These are phyloP conservation scores for Sebastiscus albofasciatus DNA, from an alignment of 2,797 vertebrate species.

Conservation along the genomic window DNA sequence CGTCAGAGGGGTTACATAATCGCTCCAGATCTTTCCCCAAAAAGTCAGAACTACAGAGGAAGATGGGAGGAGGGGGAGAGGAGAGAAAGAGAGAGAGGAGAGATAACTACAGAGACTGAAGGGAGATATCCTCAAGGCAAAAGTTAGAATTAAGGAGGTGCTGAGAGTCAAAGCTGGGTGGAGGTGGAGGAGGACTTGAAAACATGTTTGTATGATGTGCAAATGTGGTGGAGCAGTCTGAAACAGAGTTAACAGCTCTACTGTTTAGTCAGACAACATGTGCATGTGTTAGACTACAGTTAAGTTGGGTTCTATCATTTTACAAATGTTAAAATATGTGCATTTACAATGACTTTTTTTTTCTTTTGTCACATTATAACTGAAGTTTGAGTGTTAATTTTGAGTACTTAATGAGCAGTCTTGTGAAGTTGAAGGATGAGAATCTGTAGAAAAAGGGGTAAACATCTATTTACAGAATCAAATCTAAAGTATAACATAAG, in stretches of 20 bases:
- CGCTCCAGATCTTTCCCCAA: slow-evolving; percentile 45
- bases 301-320: neutral
- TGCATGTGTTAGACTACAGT: too few species aligned
- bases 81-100: neutral
- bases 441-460: neutral
- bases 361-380: neutral
- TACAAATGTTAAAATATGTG: neutral
- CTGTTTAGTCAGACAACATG: neutral
- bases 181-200: neutral
- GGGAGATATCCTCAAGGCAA: neutral
- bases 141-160: slow-evolving; percentile 5
- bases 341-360: too few species aligned
- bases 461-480: neutral
- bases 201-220: neutral
- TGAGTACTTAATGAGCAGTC: neutral
- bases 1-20: slow-evolving; percentile 56
- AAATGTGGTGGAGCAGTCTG: neutral
- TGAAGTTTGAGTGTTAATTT: neutral
- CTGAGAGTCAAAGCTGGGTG: neutral
- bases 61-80: neutral
- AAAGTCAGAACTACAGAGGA: slow-evolving; percentile 21
- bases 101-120: slow-evolving; percentile 9
- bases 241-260: neutral
- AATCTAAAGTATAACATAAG: neutral
- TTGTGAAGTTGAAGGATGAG: neutral